Evolutionary conservation across 2,888 invertebrate species (phyloP), one percentile per base, ranked within the genome.

Genomic region (Chelonus formosanus): DNA sequence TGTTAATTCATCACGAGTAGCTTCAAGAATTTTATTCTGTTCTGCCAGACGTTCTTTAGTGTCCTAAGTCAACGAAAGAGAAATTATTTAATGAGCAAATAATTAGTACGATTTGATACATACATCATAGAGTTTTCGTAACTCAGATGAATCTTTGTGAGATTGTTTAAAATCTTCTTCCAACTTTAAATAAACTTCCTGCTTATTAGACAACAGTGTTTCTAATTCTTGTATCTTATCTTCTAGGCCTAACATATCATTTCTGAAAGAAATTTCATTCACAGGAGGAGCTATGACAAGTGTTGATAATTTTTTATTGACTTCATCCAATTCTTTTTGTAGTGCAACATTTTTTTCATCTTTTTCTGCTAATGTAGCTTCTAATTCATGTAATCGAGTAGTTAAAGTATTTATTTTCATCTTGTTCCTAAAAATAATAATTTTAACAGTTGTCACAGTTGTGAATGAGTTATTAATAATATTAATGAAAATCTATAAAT

Each of bases 1-100:
- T 8, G 67, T 52, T 4, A 82, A 70, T 66, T 81, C 76, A 45
- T 76, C 77, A 36, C 67, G 70, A 32, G 65, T 66, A 4, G 68
- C 72, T 63, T 81, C 79, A 1, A 79, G 67, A 4, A 71, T 62
- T 58, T 69, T 50, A 44, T 65, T 71, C 56, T 71, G 74, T 66
- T 80, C 77, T 7, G 48, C 47, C 8, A 70, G 50, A 52, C 71
- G 68, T 8, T 63, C 50, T 67, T 73, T 75, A 7, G 73, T 69
- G 34, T 52, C 65, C 71, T 71, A 43, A 8, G 45, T 8, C 50
- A 36, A 8, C 48, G 5, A 36, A 5, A 55, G 20, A 20, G 10
- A 5, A 53, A 52, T 58, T 7, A 47, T 2, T 5, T 5, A 5
- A 40, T 45, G 43, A 32, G 20, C 32, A 43, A 35, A 31, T 44